Base-by-base conservation (phyloP, 2,888 invertebrate species). In the Eutolmus rufibarbis region DNA sequence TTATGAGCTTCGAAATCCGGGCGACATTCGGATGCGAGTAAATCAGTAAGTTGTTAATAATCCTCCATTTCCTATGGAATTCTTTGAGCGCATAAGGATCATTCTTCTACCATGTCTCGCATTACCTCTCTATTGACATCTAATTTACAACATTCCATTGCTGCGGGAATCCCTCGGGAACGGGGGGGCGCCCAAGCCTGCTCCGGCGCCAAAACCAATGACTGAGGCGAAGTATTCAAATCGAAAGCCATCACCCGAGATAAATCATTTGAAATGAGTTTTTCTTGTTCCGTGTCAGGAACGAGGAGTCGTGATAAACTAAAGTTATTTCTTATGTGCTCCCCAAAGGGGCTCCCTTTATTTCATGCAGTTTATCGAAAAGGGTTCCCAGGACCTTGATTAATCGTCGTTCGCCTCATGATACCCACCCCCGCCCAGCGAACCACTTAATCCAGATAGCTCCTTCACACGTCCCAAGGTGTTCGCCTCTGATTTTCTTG, bases 221-320 rank as follows among this genome's bases (percentile, higher is more conserved):
- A 37, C 37, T 31, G 37, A 57, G 57, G 51, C 77, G 79, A 87
- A 78, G 87, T 88, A 88, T 88, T 88, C 88, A 88, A 88, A 88
- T 88, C 87, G 88, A 87, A 87, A 88, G 57, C 88, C 86, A 88
- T 88, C 88, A 86, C 86, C 87, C 87, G 57, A 87, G 86, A 88
- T 88, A 88, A 88, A 88, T 88, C 88, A 88, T 88, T 88, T 76
- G 86, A 86, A 88, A 88, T 88, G 88, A 88, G 88, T 88, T 88
- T 88, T 88, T 88, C 88, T 87, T 88, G 87, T 87, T 88, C 86
- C 86, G 14, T 78, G 87, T 88, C 88, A 87, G 84, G 86, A 74
- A 9, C 31, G 66, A 74, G 87, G n/a, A 77, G 76, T n/a, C 57
- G 86, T 88, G 88, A 88, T 88, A 88, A 88, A 88, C 82, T 88